These are phyloP conservation scores for Collichthys lucidus DNA, from an alignment of 2,113 vertebrate species.

Conservation along the genomic window DNA sequence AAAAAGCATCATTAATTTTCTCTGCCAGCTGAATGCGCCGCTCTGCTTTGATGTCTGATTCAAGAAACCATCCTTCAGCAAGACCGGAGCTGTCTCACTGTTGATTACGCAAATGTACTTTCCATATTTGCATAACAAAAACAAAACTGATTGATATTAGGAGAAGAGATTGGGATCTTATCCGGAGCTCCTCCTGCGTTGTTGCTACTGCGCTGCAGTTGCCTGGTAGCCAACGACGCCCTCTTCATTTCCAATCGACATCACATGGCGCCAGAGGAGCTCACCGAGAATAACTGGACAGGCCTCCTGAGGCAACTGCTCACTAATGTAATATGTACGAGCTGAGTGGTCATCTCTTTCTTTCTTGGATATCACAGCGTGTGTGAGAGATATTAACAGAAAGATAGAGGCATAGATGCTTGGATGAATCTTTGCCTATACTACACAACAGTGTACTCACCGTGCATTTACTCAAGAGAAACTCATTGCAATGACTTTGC, in stretches of 20 bases:
- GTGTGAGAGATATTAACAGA: constrained; percentile 23
- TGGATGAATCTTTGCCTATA: neutral
- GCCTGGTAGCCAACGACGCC: constrained; percentile 66
- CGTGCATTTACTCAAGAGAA: neutral
- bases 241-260: constrained; percentile 67
- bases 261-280: constrained; percentile 67
- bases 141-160: constrained; percentile 33
- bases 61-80: constrained; percentile 60
- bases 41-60: constrained; percentile 70
- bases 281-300: constrained; percentile 72
- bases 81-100: constrained; percentile 45
- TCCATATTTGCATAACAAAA: constrained; percentile 72
- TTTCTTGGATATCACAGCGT: constrained; percentile 27
- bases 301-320: constrained; percentile 62
- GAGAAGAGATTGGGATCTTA: constrained; percentile 50
- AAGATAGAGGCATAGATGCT: constrained; percentile 5
- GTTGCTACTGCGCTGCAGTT: constrained; percentile 59
- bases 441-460: constrained; percentile 30
- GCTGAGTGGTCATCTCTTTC: constrained; percentile 48
- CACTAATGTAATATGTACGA: constrained; percentile 56
- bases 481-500: neutral
- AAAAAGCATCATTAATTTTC: constrained; percentile 48
- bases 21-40: constrained; percentile 25
- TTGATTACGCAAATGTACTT: constrained; percentile 52
- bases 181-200: constrained; percentile 41